Evolutionary conservation across 2,113 vertebrate species (phyloP), one percentile per base, ranked within the genome.

Genomic region (Capreolus pygargus): DNA sequence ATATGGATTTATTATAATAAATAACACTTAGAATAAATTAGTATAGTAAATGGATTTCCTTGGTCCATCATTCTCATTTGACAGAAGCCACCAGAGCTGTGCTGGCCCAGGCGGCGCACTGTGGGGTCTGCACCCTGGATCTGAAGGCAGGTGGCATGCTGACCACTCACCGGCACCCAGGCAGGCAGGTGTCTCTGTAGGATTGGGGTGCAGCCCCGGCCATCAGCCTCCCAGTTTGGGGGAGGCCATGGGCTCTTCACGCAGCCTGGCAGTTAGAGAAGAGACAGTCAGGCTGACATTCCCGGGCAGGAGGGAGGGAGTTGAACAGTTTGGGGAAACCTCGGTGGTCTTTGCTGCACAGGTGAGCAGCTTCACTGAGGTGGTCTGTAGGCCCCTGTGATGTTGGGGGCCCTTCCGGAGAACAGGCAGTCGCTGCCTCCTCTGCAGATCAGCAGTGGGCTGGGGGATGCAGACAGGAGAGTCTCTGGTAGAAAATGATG

Each of bases 271-370:
- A 43, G 45, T 19, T 54, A 6, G n/a, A 36, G 67, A 14, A 3
- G 76, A 43, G 27, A 16, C 7, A 7, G 16, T 19, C 33, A 15
- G 39, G 5, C 27, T 4, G 17, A 8, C 6, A 0, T 23, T 43
- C 25, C 15, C 0, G n/a, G 64, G 55, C 52, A 52, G 82, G 10
- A 54, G 16, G 57, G 17, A 30, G 6, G 47, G 33, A 13, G 10
- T 2, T 9, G 33, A 2, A 36, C 0, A 0, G 43, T 4, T 50
- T 57, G 7, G 17, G 57, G 52, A 15, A 33, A 25, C 11, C n/a
- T 0, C 0, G n/a, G 1, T n/a, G 1, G 9, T 30, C 39, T 3
- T 0, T 28, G 1, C 12, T 50, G 19, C 0, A 28, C 39, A 27
- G 21, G 21, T 0, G 27, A 45, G 81, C 57, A 5, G 5, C n/a